Base-by-base conservation (phyloP, 2,113 vertebrate genomes). In the Pituophis catenifer region DNA sequence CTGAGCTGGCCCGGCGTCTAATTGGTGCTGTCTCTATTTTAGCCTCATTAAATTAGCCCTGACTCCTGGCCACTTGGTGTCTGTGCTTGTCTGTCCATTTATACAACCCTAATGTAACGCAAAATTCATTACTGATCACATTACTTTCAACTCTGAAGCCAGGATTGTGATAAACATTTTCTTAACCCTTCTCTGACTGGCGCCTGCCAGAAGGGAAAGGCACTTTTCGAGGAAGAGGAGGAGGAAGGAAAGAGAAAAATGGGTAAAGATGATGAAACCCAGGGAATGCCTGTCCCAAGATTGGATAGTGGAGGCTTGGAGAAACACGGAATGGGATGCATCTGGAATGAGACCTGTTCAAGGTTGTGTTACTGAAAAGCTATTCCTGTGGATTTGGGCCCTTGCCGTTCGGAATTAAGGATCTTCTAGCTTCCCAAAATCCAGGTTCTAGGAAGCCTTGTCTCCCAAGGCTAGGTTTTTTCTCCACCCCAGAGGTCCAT, bases 101-200 rank as follows among this genome's bases (percentile, higher is more conserved):
- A 98, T 98, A 98, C 98, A 97, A 98, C 98, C 75, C 98, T 99
- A 99, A 99, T 99, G 99, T 99, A 99, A 99, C 98, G 98, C 98
- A 99, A 99, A 99, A 99, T 99, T 99, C 98, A 99, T 99, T 99
- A 99, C 98, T 99, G 99, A 99, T 99, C 98, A 98, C 98, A 99
- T 99, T 99, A 99, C 98, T 98, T 99, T 98, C 98, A 99, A 99
- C 98, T 98, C 98, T 97, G 97, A 98, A 98, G 98, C 98, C 97
- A 98, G 98, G 97, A 97, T 98, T 96, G 98, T 98, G 97, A 98
- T 98, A 98, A 98, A 98, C 98, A 98, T 98, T 98, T 97, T 95
- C 96, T 98, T 98, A 98, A 98, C 98, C 97, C 98, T 96, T 98
- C 96, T 98, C 97, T 96, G 96, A 91, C 97, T 96, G 91, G 95